A percentile compares a stretch with the other conserved stretches of the same genome.
Conservation (phyloP, 1,140 invertebrate genomes). For the Frieseomelitta varia region DNA sequence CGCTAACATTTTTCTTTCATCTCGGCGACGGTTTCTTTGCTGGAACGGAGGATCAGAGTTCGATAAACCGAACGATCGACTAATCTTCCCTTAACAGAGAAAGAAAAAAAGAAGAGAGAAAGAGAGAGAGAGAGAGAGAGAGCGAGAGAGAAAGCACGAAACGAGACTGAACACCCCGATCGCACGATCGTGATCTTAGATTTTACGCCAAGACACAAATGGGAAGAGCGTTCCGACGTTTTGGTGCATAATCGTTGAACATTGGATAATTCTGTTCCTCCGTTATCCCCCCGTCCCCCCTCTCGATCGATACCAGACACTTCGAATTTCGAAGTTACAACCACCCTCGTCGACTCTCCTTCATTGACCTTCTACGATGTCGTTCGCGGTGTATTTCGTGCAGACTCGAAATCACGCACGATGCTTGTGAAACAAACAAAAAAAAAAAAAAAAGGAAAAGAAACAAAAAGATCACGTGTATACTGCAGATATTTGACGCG, state of each 20-base stretch:
- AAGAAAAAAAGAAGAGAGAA: not conserved
- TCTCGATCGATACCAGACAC: slow-evolving; percentile 26
- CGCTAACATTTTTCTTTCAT: not conserved
- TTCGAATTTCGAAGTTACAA: slow-evolving; percentile 7
- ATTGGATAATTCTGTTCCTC: not conserved
- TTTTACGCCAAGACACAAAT: slow-evolving; percentile 67
- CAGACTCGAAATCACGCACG: not conserved
- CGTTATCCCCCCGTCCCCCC: not conserved
- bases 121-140: not conserved
- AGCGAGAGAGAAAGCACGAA: not conserved
- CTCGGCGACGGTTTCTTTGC: not conserved
- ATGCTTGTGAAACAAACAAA: not conserved
- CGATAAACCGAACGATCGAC: not conserved
- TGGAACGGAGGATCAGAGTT: not conserved
- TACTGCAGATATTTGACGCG: not conserved
- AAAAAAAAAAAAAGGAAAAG: no score
- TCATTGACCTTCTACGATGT: not conserved
- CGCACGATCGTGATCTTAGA: slow-evolving; percentile 59
- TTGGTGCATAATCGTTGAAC: slow-evolving; percentile 41
- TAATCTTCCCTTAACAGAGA: not conserved
- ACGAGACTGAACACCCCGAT: slow-evolving; percentile 23
- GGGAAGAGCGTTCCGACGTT: slow-evolving; percentile 62
- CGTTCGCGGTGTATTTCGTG: not conserved
- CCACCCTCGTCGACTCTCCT: slow-evolving; percentile 21
- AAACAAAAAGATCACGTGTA: not conserved